Base-by-base conservation (phyloP, 2,797 vertebrate genomes). In the Urocyon cinereoargenteus region DNA sequence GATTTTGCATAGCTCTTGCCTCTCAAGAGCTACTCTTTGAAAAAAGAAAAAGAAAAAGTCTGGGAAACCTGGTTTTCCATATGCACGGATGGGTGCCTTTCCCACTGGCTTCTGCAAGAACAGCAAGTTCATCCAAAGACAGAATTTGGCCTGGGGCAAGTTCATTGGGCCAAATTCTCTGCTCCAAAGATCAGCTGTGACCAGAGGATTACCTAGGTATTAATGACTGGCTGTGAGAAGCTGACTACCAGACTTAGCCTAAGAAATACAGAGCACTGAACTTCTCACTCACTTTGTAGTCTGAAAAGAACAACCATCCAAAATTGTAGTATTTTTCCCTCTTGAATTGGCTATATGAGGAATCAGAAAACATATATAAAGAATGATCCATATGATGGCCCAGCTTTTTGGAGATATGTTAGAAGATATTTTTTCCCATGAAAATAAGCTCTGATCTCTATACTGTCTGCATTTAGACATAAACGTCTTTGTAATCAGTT, bases 301-400 rank as follows among this genome's bases (percentile, higher is more conserved):
- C 53, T 78, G 40, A 73, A 73, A 93, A 91, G 70, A 86, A 81
- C 36, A 81, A 16, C 36, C 59, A 57, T 73, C 34, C 66, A 36
- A 96, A 90, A 70, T 18, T 0, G 2, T 45, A 86, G 45, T 88
- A 70, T 84, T 78, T 77, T 59, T 16, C 36, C 14, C 13, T 49
- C 3, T 90, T 73, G 40, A 90, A 62, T 9, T 55, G 34, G 28
- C 75, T 92, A 21, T 89, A 14, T 70, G 28, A 95, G 26, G 77
- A 96, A 77, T 88, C 28, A 85, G 90, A 90, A 90, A 84, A 72
- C 6, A 24, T 22, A 34, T 36, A 64, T 73, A 62, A 90, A 96
- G 68, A 91, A 72, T 9, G 92, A 88, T 62, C 66, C 49, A 36
- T 64, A 49, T 66, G 24, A 24, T 77, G 75, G 62, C 40, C 73